Evolutionary conservation across 2,888 invertebrate species (phyloP), one percentile per base, ranked within the genome.

Genomic region (Piscicola geometra): DNA sequence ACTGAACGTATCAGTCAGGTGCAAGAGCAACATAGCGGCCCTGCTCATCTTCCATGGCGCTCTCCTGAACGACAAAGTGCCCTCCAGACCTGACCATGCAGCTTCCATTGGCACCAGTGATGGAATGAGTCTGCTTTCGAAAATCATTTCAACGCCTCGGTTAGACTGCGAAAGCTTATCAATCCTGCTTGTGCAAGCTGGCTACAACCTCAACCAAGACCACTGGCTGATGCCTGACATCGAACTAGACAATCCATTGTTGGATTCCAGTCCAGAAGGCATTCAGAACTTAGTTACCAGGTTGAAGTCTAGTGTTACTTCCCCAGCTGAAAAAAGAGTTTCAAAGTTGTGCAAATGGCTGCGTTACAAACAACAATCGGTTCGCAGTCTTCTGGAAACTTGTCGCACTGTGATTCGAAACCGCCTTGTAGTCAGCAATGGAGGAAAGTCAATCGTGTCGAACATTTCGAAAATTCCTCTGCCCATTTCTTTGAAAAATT

Each of bases 11-110:
- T 73, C 76, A 33, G 60, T 77, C 9, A 76, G 78, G 36, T 78
- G 71, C 30, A 64, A 66, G 18, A 80, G 79, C 35, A 69, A 76
- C 21, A 75, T 80, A n/a, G 79, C 78, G 0, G 70, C 76, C 21
- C 52, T 78, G 9, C 75, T 80, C 12, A 76, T 80, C n/a, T 78
- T 78, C 74, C 79, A 80, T 52, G 80, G 80, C 1, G 78, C 79
- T n/a, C 15, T 67, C 18, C 64, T 78, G 36, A 69, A 77, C n/a
- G 76, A 69, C 12, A 41, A 52, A 1, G 30, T 64, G 47, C 33
- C 25, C 18, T 33, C 12, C 25, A 71, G 52, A 71, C 21, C 36
- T 18, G 35, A 35, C n/a, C 21, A n/a, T 36, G 18, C 32, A 0
- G 33, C n/a, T 1, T 64, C 64, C n/a, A 35, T 36, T 12, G 30